Evolutionary conservation across 1,140 invertebrate species (phyloP).

Genomic region (Drosophila gunungcola): DNA sequence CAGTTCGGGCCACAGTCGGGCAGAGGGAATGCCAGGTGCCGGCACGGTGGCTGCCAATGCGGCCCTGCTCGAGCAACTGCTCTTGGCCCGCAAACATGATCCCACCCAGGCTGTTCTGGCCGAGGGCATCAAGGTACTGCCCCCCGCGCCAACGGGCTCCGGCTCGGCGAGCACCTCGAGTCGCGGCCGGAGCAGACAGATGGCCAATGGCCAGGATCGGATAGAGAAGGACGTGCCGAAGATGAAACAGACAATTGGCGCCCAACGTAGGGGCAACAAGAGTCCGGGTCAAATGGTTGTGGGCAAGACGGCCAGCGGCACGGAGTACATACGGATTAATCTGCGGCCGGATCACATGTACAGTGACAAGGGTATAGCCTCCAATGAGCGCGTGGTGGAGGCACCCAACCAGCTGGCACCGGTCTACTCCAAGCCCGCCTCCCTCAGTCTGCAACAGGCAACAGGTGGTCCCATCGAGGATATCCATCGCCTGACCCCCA

Average conservation of each 20-base stretch:
- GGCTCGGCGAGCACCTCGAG: conserved; percentile 35
- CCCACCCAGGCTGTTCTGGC: conserved; percentile 86
- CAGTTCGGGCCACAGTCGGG: conserved; percentile 79
- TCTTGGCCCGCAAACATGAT: conserved; percentile 87
- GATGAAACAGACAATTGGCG: conserved; percentile 46
- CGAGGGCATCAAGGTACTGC: conserved; percentile 85
- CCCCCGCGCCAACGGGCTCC: conserved; percentile 28
- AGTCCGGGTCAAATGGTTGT: conserved; percentile 81
- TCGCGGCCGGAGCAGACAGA: conserved; percentile 37
- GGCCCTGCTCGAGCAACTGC: conserved; percentile 86
- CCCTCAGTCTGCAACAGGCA: conserved; percentile 83
- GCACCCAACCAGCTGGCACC: conserved; percentile 77
- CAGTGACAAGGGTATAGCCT: conserved; percentile 85
- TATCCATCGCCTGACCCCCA: conserved; percentile 77
- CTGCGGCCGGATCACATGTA: conserved; percentile 88
- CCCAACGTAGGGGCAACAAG: conserved; percentile 69
- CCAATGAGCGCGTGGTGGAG: conserved; percentile 79
- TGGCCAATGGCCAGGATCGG: conserved; percentile 1
- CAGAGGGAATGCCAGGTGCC: conserved; percentile 84
- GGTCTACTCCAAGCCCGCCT: conserved; percentile 84
- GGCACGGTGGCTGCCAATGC: conserved; percentile 44
- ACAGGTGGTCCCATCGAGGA: conserved; percentile 59
- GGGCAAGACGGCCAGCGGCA: conserved; percentile 84
- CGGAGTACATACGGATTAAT: conserved; percentile 88
- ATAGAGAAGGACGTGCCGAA: conserved; percentile 27